Evolutionary conservation across 2,888 invertebrate genomes (phyloP).

Genomic region (Phalera bucephala): DNA sequence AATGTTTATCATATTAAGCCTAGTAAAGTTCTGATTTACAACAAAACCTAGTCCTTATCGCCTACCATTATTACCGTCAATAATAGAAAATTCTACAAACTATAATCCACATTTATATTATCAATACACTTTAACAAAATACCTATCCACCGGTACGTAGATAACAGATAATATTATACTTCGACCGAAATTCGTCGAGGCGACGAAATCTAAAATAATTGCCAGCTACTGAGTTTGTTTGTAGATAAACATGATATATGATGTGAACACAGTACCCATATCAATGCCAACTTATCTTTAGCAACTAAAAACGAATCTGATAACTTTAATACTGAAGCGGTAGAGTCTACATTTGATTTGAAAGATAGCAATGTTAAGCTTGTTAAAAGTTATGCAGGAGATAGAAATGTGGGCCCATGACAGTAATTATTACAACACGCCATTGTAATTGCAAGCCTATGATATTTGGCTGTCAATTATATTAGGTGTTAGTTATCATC

Average conservation of each 20-base stretch:
- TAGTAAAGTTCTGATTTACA: neutral
- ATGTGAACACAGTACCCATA: conserved; percentile 39
- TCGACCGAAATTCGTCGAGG: conserved; percentile 38
- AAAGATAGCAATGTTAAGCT: conserved; percentile 1
- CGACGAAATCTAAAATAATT: conserved; percentile 57
- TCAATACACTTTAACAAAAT: conserved; percentile 5
- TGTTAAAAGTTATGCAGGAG: conserved; percentile 18
- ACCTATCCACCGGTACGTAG: conserved; percentile 5
- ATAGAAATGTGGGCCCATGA: conserved; percentile 40
- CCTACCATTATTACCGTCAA: neutral
- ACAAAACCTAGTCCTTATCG: neutral
- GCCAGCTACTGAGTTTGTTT: conserved; percentile 51
- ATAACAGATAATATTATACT: conserved; percentile 22
- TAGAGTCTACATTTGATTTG: conserved; percentile 16
- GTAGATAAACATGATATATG: conserved; percentile 54
- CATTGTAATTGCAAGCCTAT: conserved; percentile 42
- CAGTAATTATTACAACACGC: conserved; percentile 49
- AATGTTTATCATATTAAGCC: no score
- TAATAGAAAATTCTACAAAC: neutral
- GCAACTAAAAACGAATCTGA: conserved; percentile 1
- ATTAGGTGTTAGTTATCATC: conserved; percentile 25
- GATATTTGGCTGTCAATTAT: conserved; percentile 42
- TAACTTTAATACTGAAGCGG: neutral
- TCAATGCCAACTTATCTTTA: conserved; percentile 25
- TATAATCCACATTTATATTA: neutral